phyloP scores from a whole-genome alignment of 1,140 invertebrate species.

The Cepaea nemoralis region DNA sequence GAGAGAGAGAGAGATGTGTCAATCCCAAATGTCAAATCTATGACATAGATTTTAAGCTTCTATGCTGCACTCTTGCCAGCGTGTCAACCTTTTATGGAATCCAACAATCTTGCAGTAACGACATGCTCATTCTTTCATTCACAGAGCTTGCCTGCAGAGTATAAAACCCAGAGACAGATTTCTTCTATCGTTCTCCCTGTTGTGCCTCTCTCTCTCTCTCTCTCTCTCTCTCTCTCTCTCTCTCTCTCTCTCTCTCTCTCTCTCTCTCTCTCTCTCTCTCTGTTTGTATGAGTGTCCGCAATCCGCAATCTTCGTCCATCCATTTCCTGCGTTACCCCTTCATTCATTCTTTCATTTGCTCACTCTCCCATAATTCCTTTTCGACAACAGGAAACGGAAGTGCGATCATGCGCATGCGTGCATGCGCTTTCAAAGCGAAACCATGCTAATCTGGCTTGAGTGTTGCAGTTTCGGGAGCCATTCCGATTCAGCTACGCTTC shows the following conservation, averaged over 20 bases:
- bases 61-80: no score
- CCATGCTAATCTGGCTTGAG: background rate
- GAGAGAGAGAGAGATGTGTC: no score
- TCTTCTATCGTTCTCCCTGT: no score
- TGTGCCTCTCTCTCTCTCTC: background rate
- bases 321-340: background rate
- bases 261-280: background rate
- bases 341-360: background rate
- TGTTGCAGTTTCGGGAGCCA: background rate
- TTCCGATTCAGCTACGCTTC: background rate
- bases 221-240: background rate
- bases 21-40: no score
- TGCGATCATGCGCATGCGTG: conserved; percentile 8
- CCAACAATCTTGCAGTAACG: no score
- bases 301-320: background rate
- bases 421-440: background rate
- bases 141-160: no score
- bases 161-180: no score
- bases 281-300: background rate
- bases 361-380: conserved; percentile 7
- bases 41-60: no score
- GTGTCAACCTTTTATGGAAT: no score
- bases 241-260: background rate
- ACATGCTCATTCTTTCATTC: no score
- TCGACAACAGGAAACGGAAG: conserved; percentile 14